A percentile compares a stretch with the other conserved stretches of the same genome.
These are phyloP conservation scores for Cichladusa arquata DNA, from an alignment of 2,113 vertebrate species.

Conservation along the genomic window DNA sequence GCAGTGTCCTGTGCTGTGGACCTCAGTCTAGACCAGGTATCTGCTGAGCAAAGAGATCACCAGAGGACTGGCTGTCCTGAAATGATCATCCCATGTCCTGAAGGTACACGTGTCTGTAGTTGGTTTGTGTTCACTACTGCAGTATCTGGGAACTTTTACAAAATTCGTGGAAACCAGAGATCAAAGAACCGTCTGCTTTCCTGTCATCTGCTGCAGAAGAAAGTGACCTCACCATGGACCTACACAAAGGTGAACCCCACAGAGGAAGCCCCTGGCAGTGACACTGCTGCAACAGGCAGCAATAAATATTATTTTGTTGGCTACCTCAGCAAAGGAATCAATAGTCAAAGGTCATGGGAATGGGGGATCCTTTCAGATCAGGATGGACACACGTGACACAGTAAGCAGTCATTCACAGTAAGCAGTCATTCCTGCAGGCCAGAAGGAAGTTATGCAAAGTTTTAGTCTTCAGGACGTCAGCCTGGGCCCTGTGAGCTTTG, in stretches of 20 bases:
- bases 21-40: background rate
- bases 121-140: background rate
- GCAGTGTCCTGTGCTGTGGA: background rate
- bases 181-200: background rate
- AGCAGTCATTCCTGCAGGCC: background rate
- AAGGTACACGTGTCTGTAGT: rapidly evolving
- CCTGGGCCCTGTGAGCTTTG: rapidly evolving
- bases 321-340: background rate
- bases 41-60: background rate
- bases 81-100: background rate
- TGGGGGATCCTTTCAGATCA: background rate
- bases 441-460: background rate
- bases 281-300: background rate
- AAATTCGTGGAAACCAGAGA: background rate
- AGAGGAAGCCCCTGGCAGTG: background rate
- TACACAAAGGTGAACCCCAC: background rate
- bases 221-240: background rate
- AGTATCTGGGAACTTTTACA: background rate
- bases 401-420: rapidly evolving
- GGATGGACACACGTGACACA: rapidly evolving
- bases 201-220: background rate
- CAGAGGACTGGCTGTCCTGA: background rate
- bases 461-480: background rate
- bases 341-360: background rate
- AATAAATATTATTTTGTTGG: background rate